A percentile compares a stretch with the other conserved stretches of the same genome.
These are phyloP conservation scores for Magallana angulata DNA, from an alignment of 1,140 invertebrate species.

Conservation along the genomic window DNA sequence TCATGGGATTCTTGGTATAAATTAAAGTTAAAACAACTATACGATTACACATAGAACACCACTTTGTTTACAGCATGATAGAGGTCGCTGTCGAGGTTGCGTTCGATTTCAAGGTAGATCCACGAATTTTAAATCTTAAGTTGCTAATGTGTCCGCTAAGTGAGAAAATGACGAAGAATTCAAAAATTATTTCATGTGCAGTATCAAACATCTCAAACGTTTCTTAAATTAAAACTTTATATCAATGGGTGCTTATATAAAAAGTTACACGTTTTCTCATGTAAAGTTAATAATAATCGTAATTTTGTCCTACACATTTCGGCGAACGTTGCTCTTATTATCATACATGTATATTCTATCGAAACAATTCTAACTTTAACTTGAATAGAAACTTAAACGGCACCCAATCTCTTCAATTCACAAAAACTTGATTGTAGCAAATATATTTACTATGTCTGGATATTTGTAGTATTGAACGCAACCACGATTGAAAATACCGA, in stretches of 20 bases:
- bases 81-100: not conserved
- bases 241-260: not conserved
- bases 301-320: not conserved
- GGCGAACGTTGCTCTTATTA: not conserved
- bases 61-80: not conserved
- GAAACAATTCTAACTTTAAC: not conserved
- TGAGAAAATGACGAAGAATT: not conserved
- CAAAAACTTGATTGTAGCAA: not conserved
- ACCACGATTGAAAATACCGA: not conserved
- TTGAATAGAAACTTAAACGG: not conserved
- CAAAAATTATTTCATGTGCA: not conserved
- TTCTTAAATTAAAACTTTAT: not conserved
- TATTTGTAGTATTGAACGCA: not conserved
- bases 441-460: not conserved
- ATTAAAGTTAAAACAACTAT: no score
- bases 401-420: not conserved
- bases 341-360: not conserved
- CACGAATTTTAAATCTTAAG: not conserved
- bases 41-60: not conserved
- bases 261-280: not conserved
- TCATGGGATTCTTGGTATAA: no score
- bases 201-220: not conserved
- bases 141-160: not conserved
- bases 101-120: not conserved
- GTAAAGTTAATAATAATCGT: no score